Conservation (phyloP, 2,888 invertebrate species). For the Dyspetes luteomarginatus region DNA sequence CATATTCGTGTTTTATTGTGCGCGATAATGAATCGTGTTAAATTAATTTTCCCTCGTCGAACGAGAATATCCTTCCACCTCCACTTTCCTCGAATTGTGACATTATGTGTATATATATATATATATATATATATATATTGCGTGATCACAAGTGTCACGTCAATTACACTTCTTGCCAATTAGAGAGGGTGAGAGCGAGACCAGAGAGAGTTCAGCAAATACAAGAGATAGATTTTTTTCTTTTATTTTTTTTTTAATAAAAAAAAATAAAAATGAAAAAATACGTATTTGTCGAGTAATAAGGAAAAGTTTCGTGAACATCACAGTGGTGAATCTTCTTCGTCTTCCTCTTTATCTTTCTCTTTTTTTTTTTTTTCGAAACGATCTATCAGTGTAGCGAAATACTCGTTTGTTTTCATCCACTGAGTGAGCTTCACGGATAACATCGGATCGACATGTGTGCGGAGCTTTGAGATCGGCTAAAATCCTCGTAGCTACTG, state of each 20-base stretch:
- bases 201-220: not conserved
- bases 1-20: slow-evolving; percentile 21
- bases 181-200: not conserved
- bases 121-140: too few relatives aligned
- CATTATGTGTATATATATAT: too few relatives aligned
- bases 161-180: not conserved
- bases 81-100: not conserved
- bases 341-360: slow-evolving; percentile 3
- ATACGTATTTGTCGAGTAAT: too few relatives aligned
- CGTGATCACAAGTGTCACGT: not conserved
- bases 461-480: slow-evolving; percentile 25
- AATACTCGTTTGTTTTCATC: slow-evolving; percentile 66
- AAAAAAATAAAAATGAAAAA: too few relatives aligned
- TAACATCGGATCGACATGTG: slow-evolving; percentile 10
- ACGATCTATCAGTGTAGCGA: slow-evolving; percentile 63
- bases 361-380: not conserved
- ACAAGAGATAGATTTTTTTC: not conserved
- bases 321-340: not conserved
- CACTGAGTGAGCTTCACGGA: slow-evolving; percentile 20
- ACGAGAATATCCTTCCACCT: not conserved
- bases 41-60: slow-evolving; percentile 11
- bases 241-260: not conserved
- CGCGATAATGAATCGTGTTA: slow-evolving; percentile 37
- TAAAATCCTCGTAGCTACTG: slow-evolving; percentile 25
- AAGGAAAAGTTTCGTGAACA: not conserved